Evolutionary conservation across 2,113 vertebrate species (phyloP), one percentile per base, ranked within the genome.

Genomic region (Trogon melanurus): DNA sequence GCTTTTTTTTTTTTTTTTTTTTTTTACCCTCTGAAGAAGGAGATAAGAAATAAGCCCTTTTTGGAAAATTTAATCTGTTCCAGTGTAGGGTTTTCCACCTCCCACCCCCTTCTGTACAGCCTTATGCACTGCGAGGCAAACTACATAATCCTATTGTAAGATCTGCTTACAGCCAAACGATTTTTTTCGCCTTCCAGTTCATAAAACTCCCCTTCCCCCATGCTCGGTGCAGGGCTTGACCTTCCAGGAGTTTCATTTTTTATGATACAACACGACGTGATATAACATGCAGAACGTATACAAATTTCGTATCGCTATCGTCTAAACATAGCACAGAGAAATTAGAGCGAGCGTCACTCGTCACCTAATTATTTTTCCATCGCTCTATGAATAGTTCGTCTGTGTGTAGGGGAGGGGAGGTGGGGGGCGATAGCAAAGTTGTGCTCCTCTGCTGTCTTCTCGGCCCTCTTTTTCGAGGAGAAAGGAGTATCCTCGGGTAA

Each of bases 311-410:
- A 78, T 41, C 75, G 44, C 84, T 94, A 60, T 74, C 79, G 32
- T 70, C 92, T 93, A 94, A 94, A 90, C 79, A 88, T 93, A 95
- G 94, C 95, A n/a, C 62, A 8, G 82, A 83, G 85, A 78, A 94
- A 93, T 95, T 96, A 88, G 88, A 66, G 85, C 44, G 64, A 95
- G 88, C 75, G 86, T 95, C 91, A 94, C 91, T 93, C 93, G 85
- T 96, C 91, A 96, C 93, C 91, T 97, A 94, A 94, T 96, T 95
- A 96, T 96, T 96, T 96, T 95, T 94, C 95, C 95, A 93, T 94
- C 54, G 79, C 79, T 90, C 81, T 91, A 22, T 93, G 93, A 94
- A 90, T 91, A 89, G 93, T 82, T 91, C 57, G 38, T 80, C 69
- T 91, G 80, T 86, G 79, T 64, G 72, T 20, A 1, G 34, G 53